Percentiles rank a stretch among this genome's conserved stretches.
Evolutionary conservation across 2,797 vertebrate species (phyloP).

Genomic region (Periparus ater): DNA sequence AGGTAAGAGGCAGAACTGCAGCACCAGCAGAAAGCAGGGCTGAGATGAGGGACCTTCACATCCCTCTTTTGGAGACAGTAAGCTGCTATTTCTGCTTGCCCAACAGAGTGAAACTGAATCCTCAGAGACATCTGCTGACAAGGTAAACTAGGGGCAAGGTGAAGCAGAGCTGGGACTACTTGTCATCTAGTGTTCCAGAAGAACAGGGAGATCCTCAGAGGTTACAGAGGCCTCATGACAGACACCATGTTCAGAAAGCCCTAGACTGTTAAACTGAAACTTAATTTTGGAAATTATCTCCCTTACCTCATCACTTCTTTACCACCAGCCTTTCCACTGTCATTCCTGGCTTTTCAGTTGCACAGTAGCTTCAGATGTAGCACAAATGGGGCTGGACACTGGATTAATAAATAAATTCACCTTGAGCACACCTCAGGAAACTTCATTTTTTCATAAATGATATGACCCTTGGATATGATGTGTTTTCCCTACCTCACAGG

Average conservation of each 20-base stretch:
- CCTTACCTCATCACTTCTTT: neutral
- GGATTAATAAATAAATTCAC: neutral
- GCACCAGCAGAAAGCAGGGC: neutral
- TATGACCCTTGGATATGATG: neutral
- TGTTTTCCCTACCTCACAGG: neutral
- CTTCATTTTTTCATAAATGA: neutral
- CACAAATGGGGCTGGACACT: neutral
- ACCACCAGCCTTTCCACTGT: neutral
- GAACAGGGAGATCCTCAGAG: neutral
- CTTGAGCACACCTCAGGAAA: neutral
- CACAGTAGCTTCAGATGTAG: neutral
- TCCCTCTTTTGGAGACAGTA: slow-evolving; percentile 7
- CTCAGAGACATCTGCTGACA: slow-evolving; percentile 27
- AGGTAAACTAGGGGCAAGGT: slow-evolving; percentile 61
- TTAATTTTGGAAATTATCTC: neutral
- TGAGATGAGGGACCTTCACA: slow-evolving; percentile 3
- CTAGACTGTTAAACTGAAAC: neutral
- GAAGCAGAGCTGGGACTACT: slow-evolving; percentile 32
- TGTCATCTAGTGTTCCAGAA: neutral
- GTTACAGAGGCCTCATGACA: neutral
- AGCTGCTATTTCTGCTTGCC: slow-evolving; percentile 56
- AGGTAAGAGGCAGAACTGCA: neutral
- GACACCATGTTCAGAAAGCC: neutral
- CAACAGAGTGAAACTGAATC: slow-evolving; percentile 50
- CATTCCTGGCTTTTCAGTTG: neutral